Conservation (phyloP, 2,113 vertebrate species). For the Prolemur simus region DNA sequence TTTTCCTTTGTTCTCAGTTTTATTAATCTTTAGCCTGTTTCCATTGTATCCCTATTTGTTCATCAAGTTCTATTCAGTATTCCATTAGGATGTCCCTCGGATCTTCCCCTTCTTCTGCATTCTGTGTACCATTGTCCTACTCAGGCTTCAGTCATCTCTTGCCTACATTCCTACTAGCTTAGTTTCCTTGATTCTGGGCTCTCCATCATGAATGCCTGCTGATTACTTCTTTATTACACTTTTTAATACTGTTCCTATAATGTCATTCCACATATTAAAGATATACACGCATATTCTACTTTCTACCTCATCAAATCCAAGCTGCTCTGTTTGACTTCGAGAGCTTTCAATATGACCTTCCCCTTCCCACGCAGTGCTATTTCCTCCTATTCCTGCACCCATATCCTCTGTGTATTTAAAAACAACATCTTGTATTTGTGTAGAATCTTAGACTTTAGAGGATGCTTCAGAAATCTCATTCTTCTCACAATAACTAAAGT, state of each 20-base stretch:
- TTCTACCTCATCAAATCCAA: background rate
- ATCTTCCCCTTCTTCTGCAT: background rate
- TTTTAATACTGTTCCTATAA: background rate
- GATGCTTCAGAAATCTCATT: background rate
- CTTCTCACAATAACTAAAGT: background rate
- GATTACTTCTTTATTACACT: background rate
- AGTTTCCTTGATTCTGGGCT: background rate
- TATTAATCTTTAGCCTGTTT: background rate
- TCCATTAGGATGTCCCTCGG: background rate
- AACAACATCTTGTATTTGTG: background rate
- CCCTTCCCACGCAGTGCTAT: background rate
- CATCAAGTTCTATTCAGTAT: background rate
- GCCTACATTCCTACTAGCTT: background rate
- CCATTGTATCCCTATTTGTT: background rate
- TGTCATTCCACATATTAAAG: background rate
- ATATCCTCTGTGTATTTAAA: background rate
- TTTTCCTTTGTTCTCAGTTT: background rate
- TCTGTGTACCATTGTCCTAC: background rate
- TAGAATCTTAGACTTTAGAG: background rate
- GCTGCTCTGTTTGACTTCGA: background rate
- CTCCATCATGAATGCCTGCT: background rate
- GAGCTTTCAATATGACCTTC: background rate
- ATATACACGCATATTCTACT: background rate
- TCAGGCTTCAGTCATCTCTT: background rate
- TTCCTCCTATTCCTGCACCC: background rate